phyloP scores from a whole-genome alignment of 1,140 invertebrate genomes.

The Solenopsis invicta region DNA sequence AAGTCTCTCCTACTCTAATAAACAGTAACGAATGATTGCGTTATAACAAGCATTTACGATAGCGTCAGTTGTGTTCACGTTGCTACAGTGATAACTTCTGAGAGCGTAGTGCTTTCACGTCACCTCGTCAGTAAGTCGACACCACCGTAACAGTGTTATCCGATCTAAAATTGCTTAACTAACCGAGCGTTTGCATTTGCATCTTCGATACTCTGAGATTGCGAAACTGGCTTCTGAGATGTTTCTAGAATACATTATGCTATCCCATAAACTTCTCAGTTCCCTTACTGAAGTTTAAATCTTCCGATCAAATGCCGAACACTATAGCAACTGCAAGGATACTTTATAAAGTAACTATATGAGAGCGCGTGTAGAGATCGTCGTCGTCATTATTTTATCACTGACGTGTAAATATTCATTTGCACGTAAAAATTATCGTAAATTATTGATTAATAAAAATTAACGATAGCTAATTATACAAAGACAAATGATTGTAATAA shows the following conservation, averaged over 20 bases:
- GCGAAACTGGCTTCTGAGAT: slow-evolving; percentile 35
- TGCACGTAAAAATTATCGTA: not conserved
- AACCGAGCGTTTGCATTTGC: slow-evolving; percentile 37
- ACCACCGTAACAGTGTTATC: slow-evolving; percentile 42
- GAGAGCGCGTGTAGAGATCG: not conserved
- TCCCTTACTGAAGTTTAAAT: slow-evolving; percentile 11
- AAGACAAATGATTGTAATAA: slow-evolving; percentile 1
- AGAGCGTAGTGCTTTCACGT: slow-evolving; percentile 21
- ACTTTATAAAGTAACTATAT: not conserved
- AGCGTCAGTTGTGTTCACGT: not conserved
- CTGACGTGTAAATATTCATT: not conserved
- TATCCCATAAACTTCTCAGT: slow-evolving; percentile 6
- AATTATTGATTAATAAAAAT: slow-evolving; percentile 6
- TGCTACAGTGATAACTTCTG: not conserved
- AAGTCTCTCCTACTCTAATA: not conserved
- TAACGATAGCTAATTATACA: not conserved
- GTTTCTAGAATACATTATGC: slow-evolving; percentile 41
- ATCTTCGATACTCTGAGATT: slow-evolving; percentile 39
- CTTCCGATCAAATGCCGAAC: not conserved
- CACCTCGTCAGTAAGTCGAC: slow-evolving; percentile 35
- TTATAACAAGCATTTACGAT: not conserved
- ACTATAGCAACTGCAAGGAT: not conserved
- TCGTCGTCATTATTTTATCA: not conserved
- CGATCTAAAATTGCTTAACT: slow-evolving; percentile 57
- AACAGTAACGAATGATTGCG: not conserved